Conservation (phyloP, 2,113 vertebrate species). For the Semicossyphus pulcher region DNA sequence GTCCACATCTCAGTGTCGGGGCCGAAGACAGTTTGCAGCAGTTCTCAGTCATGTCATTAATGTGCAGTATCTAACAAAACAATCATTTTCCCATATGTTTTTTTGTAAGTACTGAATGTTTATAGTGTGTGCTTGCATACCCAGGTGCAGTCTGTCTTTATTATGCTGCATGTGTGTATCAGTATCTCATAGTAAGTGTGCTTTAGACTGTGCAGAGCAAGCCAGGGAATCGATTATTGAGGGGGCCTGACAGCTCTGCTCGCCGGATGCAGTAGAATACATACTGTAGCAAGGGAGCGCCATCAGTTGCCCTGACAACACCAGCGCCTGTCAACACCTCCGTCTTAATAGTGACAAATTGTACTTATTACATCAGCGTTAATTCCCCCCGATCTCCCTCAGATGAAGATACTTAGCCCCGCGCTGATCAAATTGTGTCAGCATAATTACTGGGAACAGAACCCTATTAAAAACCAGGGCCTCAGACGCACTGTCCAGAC, state of each 20-base stretch:
- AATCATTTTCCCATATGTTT: conserved; percentile 9
- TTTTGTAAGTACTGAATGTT: conserved; percentile 2
- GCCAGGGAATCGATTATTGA: conserved; percentile 68
- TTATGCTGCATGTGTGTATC: conserved; percentile 32
- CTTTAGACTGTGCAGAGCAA: conserved; percentile 50
- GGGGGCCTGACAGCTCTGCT: conserved; percentile 65
- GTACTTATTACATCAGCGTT: conserved; percentile 95
- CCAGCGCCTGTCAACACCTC: conserved; percentile 90
- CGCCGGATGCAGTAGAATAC: conserved; percentile 67
- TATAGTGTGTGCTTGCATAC: conserved; percentile 10
- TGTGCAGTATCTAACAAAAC: conserved; percentile 28
- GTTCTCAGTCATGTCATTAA: conserved; percentile 19
- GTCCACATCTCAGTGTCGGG: too few relatives aligned
- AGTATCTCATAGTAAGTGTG: conserved; percentile 43
- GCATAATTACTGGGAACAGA: conserved; percentile 94
- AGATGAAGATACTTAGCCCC: conserved; percentile 94
- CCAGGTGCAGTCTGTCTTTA: conserved; percentile 54
- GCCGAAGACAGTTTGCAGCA: conserved; percentile 20
- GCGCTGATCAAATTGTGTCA: conserved; percentile 92
- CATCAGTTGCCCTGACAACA: conserved; percentile 87
- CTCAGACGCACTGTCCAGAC: conserved; percentile 83
- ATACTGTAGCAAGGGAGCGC: conserved; percentile 71
- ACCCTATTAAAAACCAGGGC: conserved; percentile 90
- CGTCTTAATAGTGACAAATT: conserved; percentile 93
- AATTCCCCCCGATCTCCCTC: conserved; percentile 91